A percentile compares a stretch with the other conserved stretches of the same genome.
phyloP scores from a whole-genome alignment of 1,140 invertebrate species.

The Tetragonula clypearis region DNA sequence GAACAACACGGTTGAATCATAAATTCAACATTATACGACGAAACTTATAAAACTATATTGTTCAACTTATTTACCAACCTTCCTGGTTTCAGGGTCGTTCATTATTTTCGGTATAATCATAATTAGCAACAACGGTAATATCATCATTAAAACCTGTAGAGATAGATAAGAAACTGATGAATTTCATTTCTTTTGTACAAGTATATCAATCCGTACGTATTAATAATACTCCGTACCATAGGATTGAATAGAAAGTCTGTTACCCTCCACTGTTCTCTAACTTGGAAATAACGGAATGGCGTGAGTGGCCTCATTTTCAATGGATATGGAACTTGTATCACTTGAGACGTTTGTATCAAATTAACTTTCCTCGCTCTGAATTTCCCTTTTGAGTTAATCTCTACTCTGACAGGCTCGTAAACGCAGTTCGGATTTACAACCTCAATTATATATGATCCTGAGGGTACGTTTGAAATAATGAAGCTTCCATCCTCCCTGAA shows the following conservation, averaged over 20 bases:
- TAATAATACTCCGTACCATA: conserved; percentile 85
- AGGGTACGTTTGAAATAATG: conserved; percentile 92
- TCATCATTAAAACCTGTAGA: conserved; percentile 94
- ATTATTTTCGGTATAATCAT: conserved; percentile 98
- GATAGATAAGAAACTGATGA: conserved; percentile 32
- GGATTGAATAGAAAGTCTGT: conserved; percentile 98
- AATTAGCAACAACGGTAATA: conserved; percentile 94
- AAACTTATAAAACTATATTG: conserved; percentile 12
- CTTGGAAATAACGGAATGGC: conserved; percentile 95
- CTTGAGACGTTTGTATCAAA: conserved; percentile 94
- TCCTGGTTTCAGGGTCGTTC: conserved; percentile 97
- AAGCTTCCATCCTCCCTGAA: conserved; percentile 96
- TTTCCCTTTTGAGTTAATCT: conserved; percentile 98
- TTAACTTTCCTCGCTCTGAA: conserved; percentile 97
- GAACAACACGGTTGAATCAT: background rate
- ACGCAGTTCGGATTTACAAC: conserved; percentile 94
- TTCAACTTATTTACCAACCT: conserved; percentile 77
- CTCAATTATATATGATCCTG: conserved; percentile 98
- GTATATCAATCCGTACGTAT: conserved; percentile 5
- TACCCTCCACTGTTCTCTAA: conserved; percentile 96
- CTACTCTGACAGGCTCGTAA: conserved; percentile 96
- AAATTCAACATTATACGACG: conserved; percentile 10
- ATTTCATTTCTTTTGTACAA: background rate
- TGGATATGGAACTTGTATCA: conserved; percentile 95
- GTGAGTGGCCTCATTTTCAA: conserved; percentile 92